These are phyloP conservation scores for Eupeodes latifasciatus DNA, from an alignment of 2,888 invertebrate species.

Conservation along the genomic window DNA sequence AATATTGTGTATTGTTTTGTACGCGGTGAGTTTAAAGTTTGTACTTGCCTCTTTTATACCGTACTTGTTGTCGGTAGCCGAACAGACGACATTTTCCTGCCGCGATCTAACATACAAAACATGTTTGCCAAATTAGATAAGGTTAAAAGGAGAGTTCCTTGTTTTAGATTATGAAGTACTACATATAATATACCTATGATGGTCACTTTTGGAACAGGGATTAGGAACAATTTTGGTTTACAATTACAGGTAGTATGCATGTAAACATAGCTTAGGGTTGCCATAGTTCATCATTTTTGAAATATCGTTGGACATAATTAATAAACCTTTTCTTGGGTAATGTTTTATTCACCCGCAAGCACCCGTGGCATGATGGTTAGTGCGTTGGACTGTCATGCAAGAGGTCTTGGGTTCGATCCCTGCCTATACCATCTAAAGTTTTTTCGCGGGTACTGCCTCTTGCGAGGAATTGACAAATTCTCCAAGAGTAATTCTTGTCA, in stretches of 20 bases:
- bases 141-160: constrained; percentile 41
- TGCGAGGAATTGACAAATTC: too few species aligned
- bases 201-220: constrained; percentile 21
- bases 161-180: constrained; percentile 37
- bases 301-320: not conserved
- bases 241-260: not conserved
- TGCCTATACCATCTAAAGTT: too few species aligned
- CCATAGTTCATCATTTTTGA: not conserved
- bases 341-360: too few species aligned
- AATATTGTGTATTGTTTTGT: not conserved
- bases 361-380: too few species aligned
- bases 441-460: too few species aligned
- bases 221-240: constrained; percentile 61
- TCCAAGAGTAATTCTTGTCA: too few species aligned
- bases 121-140: constrained; percentile 47
- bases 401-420: too few species aligned
- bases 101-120: constrained; percentile 5
- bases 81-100: not conserved
- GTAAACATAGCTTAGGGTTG: not conserved
- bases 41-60: not conserved
- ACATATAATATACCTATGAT: not conserved
- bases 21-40: constrained; percentile 14
- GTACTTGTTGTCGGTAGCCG: not conserved
- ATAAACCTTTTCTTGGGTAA: too few species aligned
- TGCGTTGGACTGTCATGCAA: too few species aligned